Base-by-base conservation (phyloP, 1,140 invertebrate species). In the Bombus affinis region DNA sequence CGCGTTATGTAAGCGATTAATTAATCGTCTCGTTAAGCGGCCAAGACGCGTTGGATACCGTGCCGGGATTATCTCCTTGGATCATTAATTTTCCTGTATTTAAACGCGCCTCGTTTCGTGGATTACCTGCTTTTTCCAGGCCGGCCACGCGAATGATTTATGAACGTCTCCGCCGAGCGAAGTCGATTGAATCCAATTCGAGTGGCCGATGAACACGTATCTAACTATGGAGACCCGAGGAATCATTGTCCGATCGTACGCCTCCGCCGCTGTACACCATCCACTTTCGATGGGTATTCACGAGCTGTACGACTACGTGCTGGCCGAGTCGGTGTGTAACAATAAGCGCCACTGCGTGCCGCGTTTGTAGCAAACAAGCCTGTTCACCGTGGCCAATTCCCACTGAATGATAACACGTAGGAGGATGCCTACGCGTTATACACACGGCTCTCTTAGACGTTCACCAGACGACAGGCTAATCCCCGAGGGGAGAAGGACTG, bases 371-470 rank as follows among this genome's bases (percentile, higher is more conserved):
- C 35, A 37, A 74, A 78, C 76, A 39, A 66, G 78, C 70, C 8
- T 85, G 82, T 73, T 83, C 73, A 47, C 18, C 78, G 47, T 68
- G 76, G 80, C 81, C 53, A 62, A 87, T 89, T 89, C 81, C 39
- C 42, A 37, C 37, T 74, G 76, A 82, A 90, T 76, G 87, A 78
- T 77, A 62, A 76, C n/a, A 90, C 78, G 90, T 91, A 82, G 89
- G 89, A 79, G 78, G 83, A 82, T 72, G 74, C 81, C 73, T 53
- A 85, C 89, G 75, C 39, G 15, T 35, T 59, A 37, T 8, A 12
- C 66, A 62, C 82, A 83, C 53, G 71, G 66, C 79, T 65, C 62
- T 86, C 39, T 83, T 81, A 87, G 89, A 90, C 70, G 78, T 66
- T 59, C 70, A 15, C 32, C 75, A 89, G 85, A 85, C 82, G 59